These are phyloP conservation scores for Probaryconus sp. DNA, from an alignment of 1,140 invertebrate genomes.

Conservation along the genomic window DNA sequence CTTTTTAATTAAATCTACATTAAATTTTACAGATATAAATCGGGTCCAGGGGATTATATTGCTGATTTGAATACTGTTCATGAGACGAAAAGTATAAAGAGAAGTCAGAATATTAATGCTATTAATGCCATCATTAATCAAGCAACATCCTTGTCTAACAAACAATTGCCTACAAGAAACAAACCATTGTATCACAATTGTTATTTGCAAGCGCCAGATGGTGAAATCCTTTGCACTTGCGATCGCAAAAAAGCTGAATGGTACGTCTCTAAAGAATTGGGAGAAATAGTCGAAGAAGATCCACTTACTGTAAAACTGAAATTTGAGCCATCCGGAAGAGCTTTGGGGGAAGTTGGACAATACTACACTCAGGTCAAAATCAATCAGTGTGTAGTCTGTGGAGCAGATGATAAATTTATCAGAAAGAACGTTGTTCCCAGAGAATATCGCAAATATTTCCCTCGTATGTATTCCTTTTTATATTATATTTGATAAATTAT, in stretches of 20 bases:
- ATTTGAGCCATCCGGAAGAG: constrained; percentile 89
- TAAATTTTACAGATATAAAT: constrained; percentile 4
- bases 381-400: constrained; percentile 93
- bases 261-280: constrained; percentile 86
- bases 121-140: not conserved
- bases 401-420: constrained; percentile 83
- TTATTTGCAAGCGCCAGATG: constrained; percentile 87
- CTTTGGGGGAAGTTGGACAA: constrained; percentile 82
- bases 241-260: constrained; percentile 89
- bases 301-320: constrained; percentile 86
- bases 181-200: constrained; percentile 90
- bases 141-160: constrained; percentile 25
- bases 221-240: constrained; percentile 87
- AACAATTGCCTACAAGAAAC: constrained; percentile 76
- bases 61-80: constrained; percentile 12
- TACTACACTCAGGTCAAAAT: constrained; percentile 87
- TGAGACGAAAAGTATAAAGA: constrained; percentile 21
- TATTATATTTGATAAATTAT: constrained; percentile 13
- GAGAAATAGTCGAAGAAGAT: constrained; percentile 81
- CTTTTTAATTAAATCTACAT: constrained; percentile 1
- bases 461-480: constrained; percentile 75
- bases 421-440: constrained; percentile 90
- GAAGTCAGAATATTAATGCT: constrained; percentile 4
- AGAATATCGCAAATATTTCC: constrained; percentile 91
- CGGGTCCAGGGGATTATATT: constrained; percentile 12